Percentiles rank a stretch among this genome's conserved stretches.
These are phyloP conservation scores for Sminthurides aquaticus DNA, from an alignment of 2,888 invertebrate species.

Conservation along the genomic window DNA sequence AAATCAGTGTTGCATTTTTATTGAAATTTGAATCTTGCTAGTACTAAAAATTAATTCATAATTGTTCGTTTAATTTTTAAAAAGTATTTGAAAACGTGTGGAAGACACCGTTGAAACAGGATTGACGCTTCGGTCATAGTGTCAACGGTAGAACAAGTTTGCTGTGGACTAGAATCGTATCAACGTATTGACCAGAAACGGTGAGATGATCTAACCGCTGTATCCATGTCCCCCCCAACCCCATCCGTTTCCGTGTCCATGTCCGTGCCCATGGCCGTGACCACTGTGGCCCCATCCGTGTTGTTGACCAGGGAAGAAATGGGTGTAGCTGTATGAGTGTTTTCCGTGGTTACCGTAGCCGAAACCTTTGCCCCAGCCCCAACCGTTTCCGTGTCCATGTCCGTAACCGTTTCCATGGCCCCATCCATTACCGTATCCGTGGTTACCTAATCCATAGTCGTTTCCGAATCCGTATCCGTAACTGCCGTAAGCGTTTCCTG, in stretches of 20 bases:
- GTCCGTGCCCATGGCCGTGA: not conserved
- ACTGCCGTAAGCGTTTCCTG: not conserved
- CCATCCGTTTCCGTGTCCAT: not conserved
- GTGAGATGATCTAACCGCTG: too few relatives aligned
- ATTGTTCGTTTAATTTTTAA: too few relatives aligned
- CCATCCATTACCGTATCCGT: not conserved
- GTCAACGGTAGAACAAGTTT: too few relatives aligned
- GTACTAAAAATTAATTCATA: too few relatives aligned
- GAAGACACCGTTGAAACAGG: too few relatives aligned
- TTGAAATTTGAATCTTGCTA: too few relatives aligned
- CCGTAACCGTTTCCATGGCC: not conserved
- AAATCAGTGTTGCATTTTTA: too few relatives aligned
- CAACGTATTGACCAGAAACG: too few relatives aligned
- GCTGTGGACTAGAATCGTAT: too few relatives aligned
- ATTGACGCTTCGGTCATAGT: too few relatives aligned
- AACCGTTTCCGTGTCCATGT: not conserved
- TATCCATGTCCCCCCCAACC: not conserved
- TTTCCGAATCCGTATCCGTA: slow-evolving; percentile 5
- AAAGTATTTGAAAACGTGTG: too few relatives aligned
- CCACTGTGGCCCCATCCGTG: not conserved
- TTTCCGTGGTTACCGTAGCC: slow-evolving; percentile 2
- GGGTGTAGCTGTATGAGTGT: not conserved
- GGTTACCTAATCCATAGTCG: too few relatives aligned
- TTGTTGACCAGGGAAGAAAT: not conserved
- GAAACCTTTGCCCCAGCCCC: slow-evolving; percentile 5